Base-by-base conservation (phyloP, 2,113 vertebrate genomes). In the Cathartes aura region DNA sequence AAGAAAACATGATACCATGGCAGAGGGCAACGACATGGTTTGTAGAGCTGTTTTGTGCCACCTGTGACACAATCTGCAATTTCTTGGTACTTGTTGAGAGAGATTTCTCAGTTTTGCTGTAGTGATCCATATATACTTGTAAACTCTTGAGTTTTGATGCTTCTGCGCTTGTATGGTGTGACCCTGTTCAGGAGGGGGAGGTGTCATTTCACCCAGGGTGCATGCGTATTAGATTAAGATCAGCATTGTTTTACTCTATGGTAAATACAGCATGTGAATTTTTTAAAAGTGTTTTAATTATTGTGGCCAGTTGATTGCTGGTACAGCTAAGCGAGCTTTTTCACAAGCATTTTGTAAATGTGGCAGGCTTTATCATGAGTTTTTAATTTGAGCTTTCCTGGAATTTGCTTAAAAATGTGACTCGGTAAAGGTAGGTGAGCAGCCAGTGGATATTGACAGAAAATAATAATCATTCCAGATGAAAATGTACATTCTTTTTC, bases 251-350 rank as follows among this genome's bases (percentile, higher is more conserved):
- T 75, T 63, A 34, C 63, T 93, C n/a, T 26, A 13, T 42, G 23
- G 67, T 92, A 74, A 91, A 84, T 66, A 73, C 91, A 94, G 67
- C 82, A 21, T 76, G 63, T 96, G 92, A 78, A 19, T 47, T 80
- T 89, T 67, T 67, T 40, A 2, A 5, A 80, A 42, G 71, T 43
- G 62, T 73, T 76, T 70, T 84, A 52, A 79, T 82, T 75, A 42
- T 30, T 32, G 20, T 82, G 70, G 43, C 34, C 19, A 7, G 34
- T 43, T 78, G 52, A 47, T 89, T 62, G 50, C 55, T 58, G 62
- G 48, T 92, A 34, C 53, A 90, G 24, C 58, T 26, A 32, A 70
- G 40, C 0, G 5, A 92, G 50, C 62, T 89, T 79, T 92, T 94
- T 40, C 89, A 72, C 43, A 52, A 52, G 15, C 11, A 2, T 53